A percentile compares a stretch with the other conserved stretches of the same genome.
phyloP scores from a whole-genome alignment of 2,888 invertebrate genomes.

The Aspidiotus destructor region DNA sequence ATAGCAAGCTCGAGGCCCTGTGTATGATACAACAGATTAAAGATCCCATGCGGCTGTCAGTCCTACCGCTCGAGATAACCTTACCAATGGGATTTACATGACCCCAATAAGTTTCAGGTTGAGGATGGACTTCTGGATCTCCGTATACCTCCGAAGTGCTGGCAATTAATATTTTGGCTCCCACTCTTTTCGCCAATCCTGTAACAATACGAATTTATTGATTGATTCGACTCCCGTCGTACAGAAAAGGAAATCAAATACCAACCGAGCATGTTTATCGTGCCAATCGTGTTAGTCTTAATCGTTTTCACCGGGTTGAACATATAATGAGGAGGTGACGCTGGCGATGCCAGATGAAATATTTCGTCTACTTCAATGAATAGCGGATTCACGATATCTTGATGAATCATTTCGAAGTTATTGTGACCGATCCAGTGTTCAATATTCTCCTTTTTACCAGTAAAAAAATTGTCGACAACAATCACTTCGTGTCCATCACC shows the following conservation, averaged over 20 bases:
- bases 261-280: conserved; percentile 81
- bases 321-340: conserved; percentile 99
- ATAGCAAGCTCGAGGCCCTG: conserved; percentile 90
- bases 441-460: conserved; percentile 90
- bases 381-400: conserved; percentile 95
- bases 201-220: neutral
- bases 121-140: conserved; percentile 96
- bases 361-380: conserved; percentile 97
- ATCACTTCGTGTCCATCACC: conserved; percentile 91
- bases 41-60: neutral
- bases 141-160: conserved; percentile 99
- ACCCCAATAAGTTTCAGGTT: conserved; percentile 97
- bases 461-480: conserved; percentile 96
- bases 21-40: conserved; percentile 35
- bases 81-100: conserved; percentile 95
- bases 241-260: conserved; percentile 28
- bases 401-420: conserved; percentile 97
- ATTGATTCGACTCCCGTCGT: neutral
- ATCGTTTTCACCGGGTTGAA: conserved; percentile 98
- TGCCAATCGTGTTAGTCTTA: conserved; percentile 95
- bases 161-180: conserved; percentile 86
- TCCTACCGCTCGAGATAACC: neutral
- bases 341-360: conserved; percentile 97
- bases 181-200: conserved; percentile 85
- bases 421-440: conserved; percentile 99